Base-by-base conservation (phyloP, 1,140 invertebrate genomes). In the Brachionus koreanus region DNA sequence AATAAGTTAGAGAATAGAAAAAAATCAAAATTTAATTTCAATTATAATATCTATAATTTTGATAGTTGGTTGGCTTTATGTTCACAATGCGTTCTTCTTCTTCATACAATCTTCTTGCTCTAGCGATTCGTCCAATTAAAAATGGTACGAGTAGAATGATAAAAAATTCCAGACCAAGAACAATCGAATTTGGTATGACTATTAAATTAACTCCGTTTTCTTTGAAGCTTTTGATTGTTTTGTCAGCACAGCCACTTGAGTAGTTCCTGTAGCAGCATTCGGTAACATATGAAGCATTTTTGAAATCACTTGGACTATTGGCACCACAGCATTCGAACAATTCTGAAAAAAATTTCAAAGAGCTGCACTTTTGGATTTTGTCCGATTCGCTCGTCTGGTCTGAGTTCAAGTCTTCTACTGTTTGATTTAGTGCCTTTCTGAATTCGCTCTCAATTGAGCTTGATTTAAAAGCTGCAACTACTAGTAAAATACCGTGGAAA, bases 101-200 rank as follows among this genome's bases (percentile, higher is more conserved):
- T 65, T 61, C 61, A 37, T 65, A 42, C 16, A 39, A 25, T 65
- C 49, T 19, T 61, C 46, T 57, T 42, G 76, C 35, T 79, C 76
- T 57, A n/a, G 76, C 16, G 7, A 79, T 79, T 3, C 76, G 46
- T 39, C 76, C 76, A 23, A 79, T 79, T 13, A 79, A 79, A 49
- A 79, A 79, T 37, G 76, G 76, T 65, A 79, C 76, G 16, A 79
- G 23, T 25, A 79, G 25, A 12, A 79, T 79, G 19, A 79, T 57
- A 19, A 79, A 61, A 65, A 79, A 65, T 65, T 79, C 76, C 4
- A 79, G 39, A 39, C 49, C 49, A 42, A 79, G 49, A 23, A 79
- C 35, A 39, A 65, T 79, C 9, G 49, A 61, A 65, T 79, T 79
- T 35, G 76, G 76, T 43, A 79, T 65, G n/a, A 79, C 33, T 12